These are phyloP conservation scores for Apolygus lucorum DNA, from an alignment of 1,140 invertebrate species.

Conservation along the genomic window DNA sequence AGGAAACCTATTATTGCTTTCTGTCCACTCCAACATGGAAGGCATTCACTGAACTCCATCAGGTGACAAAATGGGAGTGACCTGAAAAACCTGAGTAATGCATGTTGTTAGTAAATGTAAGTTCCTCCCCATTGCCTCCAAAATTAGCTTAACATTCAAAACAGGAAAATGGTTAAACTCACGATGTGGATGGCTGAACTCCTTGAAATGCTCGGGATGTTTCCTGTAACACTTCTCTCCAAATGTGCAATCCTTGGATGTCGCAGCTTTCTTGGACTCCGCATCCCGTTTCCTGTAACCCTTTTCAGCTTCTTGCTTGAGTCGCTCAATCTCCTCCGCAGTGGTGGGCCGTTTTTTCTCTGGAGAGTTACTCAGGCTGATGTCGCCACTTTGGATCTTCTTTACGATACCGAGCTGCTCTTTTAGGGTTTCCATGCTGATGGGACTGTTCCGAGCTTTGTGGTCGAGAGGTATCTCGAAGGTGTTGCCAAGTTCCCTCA, in stretches of 20 bases:
- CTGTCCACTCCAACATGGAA: background rate
- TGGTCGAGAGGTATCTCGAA: background rate
- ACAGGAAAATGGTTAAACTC: too few relatives aligned
- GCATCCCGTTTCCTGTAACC: background rate
- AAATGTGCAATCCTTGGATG: slow-evolving; percentile 53
- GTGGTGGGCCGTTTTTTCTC: background rate
- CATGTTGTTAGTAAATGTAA: too few relatives aligned
- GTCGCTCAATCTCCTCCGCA: background rate
- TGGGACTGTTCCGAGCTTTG: background rate
- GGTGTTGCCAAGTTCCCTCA: background rate
- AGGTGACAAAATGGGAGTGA: background rate
- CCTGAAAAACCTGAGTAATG: too few relatives aligned
- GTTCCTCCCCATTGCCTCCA: too few relatives aligned
- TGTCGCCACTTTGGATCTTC: background rate
- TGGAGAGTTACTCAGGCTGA: background rate
- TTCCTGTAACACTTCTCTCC: slow-evolving; percentile 73
- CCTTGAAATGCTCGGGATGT: slow-evolving; percentile 62
- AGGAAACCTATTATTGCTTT: background rate
- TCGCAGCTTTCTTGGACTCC: background rate
- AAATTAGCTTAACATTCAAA: too few relatives aligned
- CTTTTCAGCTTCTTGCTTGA: background rate
- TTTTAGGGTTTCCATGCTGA: background rate
- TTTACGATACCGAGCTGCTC: background rate
- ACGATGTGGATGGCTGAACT: slow-evolving; percentile 61
- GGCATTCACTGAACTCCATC: background rate